Evolutionary conservation across 2,888 invertebrate species (phyloP).

Genomic region (Sisyra terminalis): DNA sequence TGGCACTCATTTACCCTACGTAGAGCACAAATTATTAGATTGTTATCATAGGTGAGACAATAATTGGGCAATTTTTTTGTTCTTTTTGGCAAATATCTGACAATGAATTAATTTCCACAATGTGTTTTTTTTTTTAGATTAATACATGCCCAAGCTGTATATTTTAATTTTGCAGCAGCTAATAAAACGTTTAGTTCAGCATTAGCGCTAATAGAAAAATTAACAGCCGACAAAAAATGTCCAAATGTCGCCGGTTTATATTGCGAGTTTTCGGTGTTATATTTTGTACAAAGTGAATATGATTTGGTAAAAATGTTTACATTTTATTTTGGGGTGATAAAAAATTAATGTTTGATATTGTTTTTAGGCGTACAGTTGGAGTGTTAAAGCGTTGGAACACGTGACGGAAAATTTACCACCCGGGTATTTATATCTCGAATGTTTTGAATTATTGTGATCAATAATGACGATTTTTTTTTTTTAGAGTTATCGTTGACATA

Average conservation of each 20-base stretch:
- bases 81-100: background rate
- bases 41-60: conserved; percentile 65
- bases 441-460: too few species aligned
- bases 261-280: conserved; percentile 67
- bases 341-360: conserved; percentile 13
- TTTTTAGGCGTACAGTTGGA: conserved; percentile 56
- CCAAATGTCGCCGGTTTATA: conserved; percentile 54
- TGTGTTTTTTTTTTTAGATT: conserved; percentile 37
- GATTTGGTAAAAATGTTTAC: conserved; percentile 39
- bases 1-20: conserved; percentile 34
- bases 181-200: conserved; percentile 50
- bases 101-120: background rate
- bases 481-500: conserved; percentile 60
- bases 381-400: conserved; percentile 53
- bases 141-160: conserved; percentile 66
- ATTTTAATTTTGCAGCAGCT: conserved; percentile 65
- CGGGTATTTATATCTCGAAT: conserved; percentile 29
- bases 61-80: conserved; percentile 6
- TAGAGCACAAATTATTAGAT: conserved; percentile 54
- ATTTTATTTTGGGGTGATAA: conserved; percentile 1
- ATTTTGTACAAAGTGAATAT: conserved; percentile 76
- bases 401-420: conserved; percentile 44
- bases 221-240: conserved; percentile 27
- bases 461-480: conserved; percentile 11
- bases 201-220: conserved; percentile 30